Base-by-base conservation (phyloP, 2,113 vertebrate species). In the Cairina moschata region DNA sequence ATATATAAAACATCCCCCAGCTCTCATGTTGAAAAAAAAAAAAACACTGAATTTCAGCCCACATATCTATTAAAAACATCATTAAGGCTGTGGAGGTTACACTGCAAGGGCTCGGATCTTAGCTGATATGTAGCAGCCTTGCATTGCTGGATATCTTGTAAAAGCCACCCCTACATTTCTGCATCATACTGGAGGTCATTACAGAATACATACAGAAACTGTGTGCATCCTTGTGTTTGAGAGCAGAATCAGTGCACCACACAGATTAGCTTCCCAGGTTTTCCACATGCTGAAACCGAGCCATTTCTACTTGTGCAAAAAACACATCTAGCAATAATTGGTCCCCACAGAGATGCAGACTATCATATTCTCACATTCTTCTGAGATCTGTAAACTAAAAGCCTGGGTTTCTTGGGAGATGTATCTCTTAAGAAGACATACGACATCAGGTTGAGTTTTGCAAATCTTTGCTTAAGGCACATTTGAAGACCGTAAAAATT, bases 61-160 rank as follows among this genome's bases (percentile, higher is more conserved):
- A 94, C 95, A 65, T 52, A 83, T 63, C 80, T 91, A 96, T 97
- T 97, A 95, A 89, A 90, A 88, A 90, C 66, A 88, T 93, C 89
- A 96, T 96, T 96, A 96, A 94, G 79, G 42, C 76, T 86, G 73
- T 83, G 76, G 92, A 92, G 86, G 84, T 96, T 90, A 86, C 91
- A 94, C 92, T 94, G 95, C 91, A 94, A 97, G 93, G 52, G 93
- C 66, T 93, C 95, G 90, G 82, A 90, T 91, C 72, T 83, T 36
- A 74, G 59, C 72, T 1, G 28, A 71, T 63, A 20, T 22, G 83
- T 46, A 80, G 91, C 89, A 93, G 92, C 65, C 82, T 93, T 77
- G 92, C 92, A 22, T 93, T 63, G 93, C 86, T 94, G 93, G 95
- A 86, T 96, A 72, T 84, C 95, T 93, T 88, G 88, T 91, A 92